Conservation (phyloP, 2,888 invertebrate species). For the Archips crataeganus region DNA sequence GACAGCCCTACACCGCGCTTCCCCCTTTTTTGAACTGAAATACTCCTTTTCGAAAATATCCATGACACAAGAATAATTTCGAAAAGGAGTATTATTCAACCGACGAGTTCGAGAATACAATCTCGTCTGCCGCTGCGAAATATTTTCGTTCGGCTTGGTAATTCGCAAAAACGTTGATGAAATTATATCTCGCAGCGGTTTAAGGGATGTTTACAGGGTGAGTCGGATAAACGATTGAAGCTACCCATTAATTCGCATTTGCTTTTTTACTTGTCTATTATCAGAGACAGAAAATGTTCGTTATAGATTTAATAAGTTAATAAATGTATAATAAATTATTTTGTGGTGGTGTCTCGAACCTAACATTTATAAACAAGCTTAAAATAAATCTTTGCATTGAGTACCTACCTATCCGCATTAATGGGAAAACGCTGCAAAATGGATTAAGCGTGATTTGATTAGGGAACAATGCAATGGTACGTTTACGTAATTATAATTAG, state of each 20-base stretch:
- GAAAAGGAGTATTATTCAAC: slow-evolving; percentile 79
- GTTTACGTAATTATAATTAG: not conserved
- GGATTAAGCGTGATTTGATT: not conserved
- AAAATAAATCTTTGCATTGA: not conserved
- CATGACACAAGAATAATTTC: slow-evolving; percentile 74
- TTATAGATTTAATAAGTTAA: slow-evolving; percentile 11
- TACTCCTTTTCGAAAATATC: slow-evolving; percentile 86
- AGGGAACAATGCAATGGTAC: not conserved
- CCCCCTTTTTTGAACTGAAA: slow-evolving; percentile 92
- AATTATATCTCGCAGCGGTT: slow-evolving; percentile 9
- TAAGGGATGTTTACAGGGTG: not conserved
- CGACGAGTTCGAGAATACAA: slow-evolving; percentile 8
- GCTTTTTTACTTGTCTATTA: not conserved
- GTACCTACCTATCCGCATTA: not conserved
- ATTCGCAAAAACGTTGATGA: not conserved
- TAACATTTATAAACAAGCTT: too few relatives aligned
- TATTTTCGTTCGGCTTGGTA: not conserved
- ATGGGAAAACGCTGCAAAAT: not conserved
- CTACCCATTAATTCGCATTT: not conserved
- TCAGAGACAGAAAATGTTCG: not conserved
- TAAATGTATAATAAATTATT: not conserved
- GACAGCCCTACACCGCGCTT: slow-evolving; percentile 88
- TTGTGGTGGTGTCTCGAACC: not conserved
- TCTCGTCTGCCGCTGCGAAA: slow-evolving; percentile 12
- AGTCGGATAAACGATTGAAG: not conserved